Base-by-base conservation (phyloP, 2,113 vertebrate genomes). In the Setophaga coronata region DNA sequence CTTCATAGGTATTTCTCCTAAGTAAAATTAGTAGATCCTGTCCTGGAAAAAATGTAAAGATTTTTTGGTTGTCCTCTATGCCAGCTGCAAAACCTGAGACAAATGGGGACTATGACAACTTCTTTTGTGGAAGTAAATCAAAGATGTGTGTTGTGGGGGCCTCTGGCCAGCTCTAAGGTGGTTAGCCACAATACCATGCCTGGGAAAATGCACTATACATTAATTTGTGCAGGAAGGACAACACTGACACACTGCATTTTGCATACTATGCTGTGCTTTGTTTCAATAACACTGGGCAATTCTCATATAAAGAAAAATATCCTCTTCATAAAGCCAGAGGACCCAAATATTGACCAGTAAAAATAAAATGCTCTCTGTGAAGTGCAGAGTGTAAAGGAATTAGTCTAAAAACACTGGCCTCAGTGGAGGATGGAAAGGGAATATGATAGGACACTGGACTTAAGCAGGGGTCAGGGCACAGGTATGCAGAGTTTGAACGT, bases 391-490 rank as follows among this genome's bases (percentile, higher is more conserved):
- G 21, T 0, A 8, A 91, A 48, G 36, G 61, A 92, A 84, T 87
- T 56, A 29, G 77, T 58, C 84, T 83, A 70, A 82, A 84, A 89
- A 48, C 16, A 24, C 28, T 86, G 60, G 67, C 31, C 77, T 73
- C 72, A 66, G 80, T 56, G 67, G 45, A 96, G 80, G 38, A 54
- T 66, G 76, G 72, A 87, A 58, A 70, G 64, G 91, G 89, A 95
- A 97, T 95, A 90, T 54, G 90, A 90, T 95, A 95, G 93, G 93
- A 95, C 64, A 74, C 51, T 67, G 72, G 93, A 87, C 65, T 71
- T 89, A 64, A 90, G 60, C 1, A 94, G 72, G 92, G 95, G 92
- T 96, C 95, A 97, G 79, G 92, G 80, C 96, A 94, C 88, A 97
- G 92, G 93, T 95, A 95, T 95, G 92, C 88, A 67, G 82, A 80